Conservation (phyloP, 2,888 invertebrate species). For the Tetramorium bicarinatum region DNA sequence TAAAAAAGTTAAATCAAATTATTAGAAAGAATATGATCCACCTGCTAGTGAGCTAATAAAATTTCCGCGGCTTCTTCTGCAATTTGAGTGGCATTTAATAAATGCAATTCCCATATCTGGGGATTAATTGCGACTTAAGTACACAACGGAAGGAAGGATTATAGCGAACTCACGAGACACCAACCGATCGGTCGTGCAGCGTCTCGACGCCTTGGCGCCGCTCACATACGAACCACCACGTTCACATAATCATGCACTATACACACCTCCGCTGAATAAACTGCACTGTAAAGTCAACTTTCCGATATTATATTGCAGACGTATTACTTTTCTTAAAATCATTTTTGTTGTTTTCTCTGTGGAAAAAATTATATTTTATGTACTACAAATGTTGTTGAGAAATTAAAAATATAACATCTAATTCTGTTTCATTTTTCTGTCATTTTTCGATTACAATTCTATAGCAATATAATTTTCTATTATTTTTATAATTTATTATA, state of each 20-base stretch:
- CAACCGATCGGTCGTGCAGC: slow-evolving; percentile 51
- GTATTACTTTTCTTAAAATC: not conserved
- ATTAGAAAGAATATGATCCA: not conserved
- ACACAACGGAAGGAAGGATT: slow-evolving; percentile 45
- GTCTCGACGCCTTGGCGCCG: slow-evolving; percentile 66
- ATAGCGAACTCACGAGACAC: slow-evolving; percentile 44
- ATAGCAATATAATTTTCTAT: not conserved
- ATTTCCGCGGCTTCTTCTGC: not conserved
- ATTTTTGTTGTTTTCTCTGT: not conserved
- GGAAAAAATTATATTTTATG: not conserved
- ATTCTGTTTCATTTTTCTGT: not conserved
- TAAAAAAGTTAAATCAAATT: not conserved
- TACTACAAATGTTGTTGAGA: not conserved
- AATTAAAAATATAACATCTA: not conserved
- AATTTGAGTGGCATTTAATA: slow-evolving; percentile 13
- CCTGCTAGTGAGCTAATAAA: not conserved
- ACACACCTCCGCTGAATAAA: slow-evolving; percentile 25
- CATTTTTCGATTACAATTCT: not conserved
- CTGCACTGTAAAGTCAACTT: slow-evolving; percentile 39
- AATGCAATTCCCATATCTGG: not conserved
- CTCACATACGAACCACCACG: slow-evolving; percentile 29
- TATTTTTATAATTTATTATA: not conserved
- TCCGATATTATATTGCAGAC: not conserved
- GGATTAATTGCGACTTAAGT: slow-evolving; percentile 42
- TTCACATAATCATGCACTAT: slow-evolving; percentile 17